A percentile compares a stretch with the other conserved stretches of the same genome.
Evolutionary conservation across 2,888 invertebrate species (phyloP).

Genomic region (Crossocerus cetratus): DNA sequence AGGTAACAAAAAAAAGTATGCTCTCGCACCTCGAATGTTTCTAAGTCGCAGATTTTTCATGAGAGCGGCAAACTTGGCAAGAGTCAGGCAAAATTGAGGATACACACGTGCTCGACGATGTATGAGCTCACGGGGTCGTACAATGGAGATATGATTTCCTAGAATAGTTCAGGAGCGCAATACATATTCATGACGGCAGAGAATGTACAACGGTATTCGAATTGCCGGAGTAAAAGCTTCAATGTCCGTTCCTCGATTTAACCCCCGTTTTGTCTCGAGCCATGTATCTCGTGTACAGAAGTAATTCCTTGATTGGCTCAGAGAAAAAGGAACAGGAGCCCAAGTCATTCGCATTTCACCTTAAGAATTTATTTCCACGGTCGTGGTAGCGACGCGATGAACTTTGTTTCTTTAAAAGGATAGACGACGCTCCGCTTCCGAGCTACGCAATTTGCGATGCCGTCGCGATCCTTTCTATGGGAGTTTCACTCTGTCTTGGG

Average conservation of each 20-base stretch:
- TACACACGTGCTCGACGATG: not conserved
- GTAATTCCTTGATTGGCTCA: no score
- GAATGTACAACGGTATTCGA: not conserved
- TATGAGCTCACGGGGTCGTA: not conserved
- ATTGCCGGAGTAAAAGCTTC: conserved; percentile 12
- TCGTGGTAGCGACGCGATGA: not conserved
- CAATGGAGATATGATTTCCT: conserved; percentile 39
- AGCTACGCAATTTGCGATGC: not conserved
- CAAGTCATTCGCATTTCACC: not conserved
- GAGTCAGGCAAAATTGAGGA: conserved; percentile 3
- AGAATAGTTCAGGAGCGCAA: conserved; percentile 4
- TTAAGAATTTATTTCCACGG: not conserved
- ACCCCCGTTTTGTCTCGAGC: not conserved
- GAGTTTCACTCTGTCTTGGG: not conserved
- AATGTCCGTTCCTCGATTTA: not conserved
- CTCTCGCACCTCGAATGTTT: not conserved
- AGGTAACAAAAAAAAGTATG: not conserved
- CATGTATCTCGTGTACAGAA: no score
- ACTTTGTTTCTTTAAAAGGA: not conserved
- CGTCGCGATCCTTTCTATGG: not conserved
- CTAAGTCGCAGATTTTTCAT: no score
- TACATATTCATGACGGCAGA: conserved; percentile 20
- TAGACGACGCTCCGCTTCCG: not conserved
- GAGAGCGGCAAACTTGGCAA: conserved; percentile 5
- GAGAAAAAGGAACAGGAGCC: not conserved